Evolutionary conservation across 2,888 invertebrate species (phyloP).

Genomic region (Caradrina clavipalpis): DNA sequence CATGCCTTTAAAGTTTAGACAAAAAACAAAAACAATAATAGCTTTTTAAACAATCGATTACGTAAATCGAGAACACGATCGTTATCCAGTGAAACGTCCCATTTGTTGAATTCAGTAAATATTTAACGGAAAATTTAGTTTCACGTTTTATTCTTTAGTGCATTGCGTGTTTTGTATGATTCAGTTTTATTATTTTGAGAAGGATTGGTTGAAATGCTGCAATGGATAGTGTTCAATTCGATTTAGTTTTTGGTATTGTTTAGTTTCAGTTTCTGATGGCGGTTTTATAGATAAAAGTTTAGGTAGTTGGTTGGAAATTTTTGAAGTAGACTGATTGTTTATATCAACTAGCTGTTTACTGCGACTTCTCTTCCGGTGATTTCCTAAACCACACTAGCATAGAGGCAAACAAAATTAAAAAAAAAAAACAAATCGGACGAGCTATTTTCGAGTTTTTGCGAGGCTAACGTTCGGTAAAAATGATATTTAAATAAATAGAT

Average conservation of each 20-base stretch:
- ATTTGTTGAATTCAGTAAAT: slow-evolving; percentile 59
- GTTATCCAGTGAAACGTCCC: slow-evolving; percentile 64
- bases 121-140: slow-evolving; percentile 3
- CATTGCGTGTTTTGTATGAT: slow-evolving; percentile 4
- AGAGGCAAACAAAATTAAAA: too few species aligned
- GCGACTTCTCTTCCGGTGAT: too few species aligned
- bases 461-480: too few species aligned
- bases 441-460: too few species aligned
- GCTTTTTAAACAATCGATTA: slow-evolving; percentile 72
- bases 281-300: neutral
- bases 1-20: slow-evolving; percentile 64
- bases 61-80: slow-evolving; percentile 77
- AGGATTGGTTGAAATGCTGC: neutral
- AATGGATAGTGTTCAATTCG: neutral
- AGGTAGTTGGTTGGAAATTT: too few species aligned
- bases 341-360: too few species aligned
- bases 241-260: neutral
- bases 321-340: too few species aligned
- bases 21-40: slow-evolving; percentile 74
- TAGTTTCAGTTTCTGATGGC: neutral
- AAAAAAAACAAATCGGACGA: too few species aligned
- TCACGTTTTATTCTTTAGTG: neutral
- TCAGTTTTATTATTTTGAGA: neutral
- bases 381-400: too few species aligned
- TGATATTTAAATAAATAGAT: too few species aligned